Percentiles rank a stretch among this genome's conserved stretches.
phyloP scores from a whole-genome alignment of 2,888 invertebrate species.

The Eristalis intricaria region DNA sequence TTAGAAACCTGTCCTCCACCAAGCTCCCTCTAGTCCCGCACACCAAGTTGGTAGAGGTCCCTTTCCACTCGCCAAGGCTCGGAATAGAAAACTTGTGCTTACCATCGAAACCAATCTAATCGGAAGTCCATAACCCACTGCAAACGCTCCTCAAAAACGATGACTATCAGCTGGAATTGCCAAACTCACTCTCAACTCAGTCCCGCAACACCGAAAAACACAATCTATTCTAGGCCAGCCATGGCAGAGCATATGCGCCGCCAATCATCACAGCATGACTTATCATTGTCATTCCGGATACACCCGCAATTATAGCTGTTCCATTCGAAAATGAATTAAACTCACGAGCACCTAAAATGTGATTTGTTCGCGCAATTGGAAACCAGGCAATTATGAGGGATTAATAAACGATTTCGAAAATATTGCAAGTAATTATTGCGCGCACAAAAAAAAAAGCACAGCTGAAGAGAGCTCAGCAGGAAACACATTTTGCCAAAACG shows the following conservation, averaged over 20 bases:
- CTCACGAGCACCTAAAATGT: background rate
- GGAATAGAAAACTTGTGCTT: too few species aligned
- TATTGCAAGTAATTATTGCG: conserved; percentile 33
- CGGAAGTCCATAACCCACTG: too few species aligned
- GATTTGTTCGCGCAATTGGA: background rate
- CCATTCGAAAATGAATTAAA: conserved; percentile 12
- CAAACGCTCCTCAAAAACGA: too few species aligned
- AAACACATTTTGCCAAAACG: background rate
- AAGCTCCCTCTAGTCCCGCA: too few species aligned
- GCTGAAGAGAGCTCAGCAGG: background rate
- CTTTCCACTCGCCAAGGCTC: too few species aligned
- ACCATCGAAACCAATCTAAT: too few species aligned
- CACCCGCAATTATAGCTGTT: background rate
- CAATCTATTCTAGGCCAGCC: background rate
- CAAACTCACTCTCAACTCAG: background rate
- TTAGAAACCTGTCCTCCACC: too few species aligned
- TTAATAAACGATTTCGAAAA: conserved; percentile 32
- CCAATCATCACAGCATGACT: background rate
- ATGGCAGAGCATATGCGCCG: background rate
- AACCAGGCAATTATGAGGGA: conserved; percentile 19
- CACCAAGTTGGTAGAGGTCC: too few species aligned
- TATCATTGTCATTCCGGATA: conserved; percentile 3
- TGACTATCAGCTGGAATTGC: too few species aligned
- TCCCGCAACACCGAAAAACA: background rate
- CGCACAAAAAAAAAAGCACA: background rate